These are phyloP conservation scores for Parauchenoglanis ngamensis DNA, from an alignment of 2,797 vertebrate species.

Conservation along the genomic window DNA sequence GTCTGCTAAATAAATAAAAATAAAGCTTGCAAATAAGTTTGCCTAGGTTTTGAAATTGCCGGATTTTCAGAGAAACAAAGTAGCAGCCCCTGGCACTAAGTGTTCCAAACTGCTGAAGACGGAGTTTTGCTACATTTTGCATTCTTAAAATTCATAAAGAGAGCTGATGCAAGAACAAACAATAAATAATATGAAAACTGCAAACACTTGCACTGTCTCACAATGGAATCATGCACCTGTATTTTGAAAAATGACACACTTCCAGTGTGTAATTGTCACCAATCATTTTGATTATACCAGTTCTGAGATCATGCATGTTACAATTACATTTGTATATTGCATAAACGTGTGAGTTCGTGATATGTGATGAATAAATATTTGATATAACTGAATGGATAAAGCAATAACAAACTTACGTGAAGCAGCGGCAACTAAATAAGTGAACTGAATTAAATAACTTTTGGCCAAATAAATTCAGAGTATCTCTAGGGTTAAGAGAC, in stretches of 20 bases:
- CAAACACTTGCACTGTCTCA: not conserved
- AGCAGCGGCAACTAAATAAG: not conserved
- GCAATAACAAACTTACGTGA: not conserved
- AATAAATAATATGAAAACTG: slow-evolving; percentile 8
- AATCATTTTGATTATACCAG: not conserved
- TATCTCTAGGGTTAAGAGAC: not conserved
- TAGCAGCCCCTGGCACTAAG: slow-evolving; percentile 20
- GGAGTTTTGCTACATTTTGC: slow-evolving; percentile 13
- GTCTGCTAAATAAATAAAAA: slow-evolving; percentile 16
- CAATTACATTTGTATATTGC: not conserved
- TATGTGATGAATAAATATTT: slow-evolving; percentile 18
- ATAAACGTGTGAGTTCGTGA: not conserved
- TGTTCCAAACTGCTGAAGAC: slow-evolving; percentile 23
- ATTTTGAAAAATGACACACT: not conserved
- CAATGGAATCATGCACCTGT: not conserved
- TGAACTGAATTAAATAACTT: not conserved
- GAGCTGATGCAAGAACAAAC: slow-evolving; percentile 24
- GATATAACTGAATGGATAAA: not conserved
- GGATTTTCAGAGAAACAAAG: slow-evolving; percentile 27
- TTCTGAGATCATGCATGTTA: not conserved
- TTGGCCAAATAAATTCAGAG: not conserved
- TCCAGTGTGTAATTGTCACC: slow-evolving; percentile 1
- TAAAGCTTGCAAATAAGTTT: slow-evolving; percentile 29
- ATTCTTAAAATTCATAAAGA: slow-evolving; percentile 23
- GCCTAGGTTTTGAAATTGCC: slow-evolving; percentile 29